These are phyloP conservation scores for Enteromius unitaeniatus DNA, from an alignment of 2,797 vertebrate genomes.

Conservation along the genomic window DNA sequence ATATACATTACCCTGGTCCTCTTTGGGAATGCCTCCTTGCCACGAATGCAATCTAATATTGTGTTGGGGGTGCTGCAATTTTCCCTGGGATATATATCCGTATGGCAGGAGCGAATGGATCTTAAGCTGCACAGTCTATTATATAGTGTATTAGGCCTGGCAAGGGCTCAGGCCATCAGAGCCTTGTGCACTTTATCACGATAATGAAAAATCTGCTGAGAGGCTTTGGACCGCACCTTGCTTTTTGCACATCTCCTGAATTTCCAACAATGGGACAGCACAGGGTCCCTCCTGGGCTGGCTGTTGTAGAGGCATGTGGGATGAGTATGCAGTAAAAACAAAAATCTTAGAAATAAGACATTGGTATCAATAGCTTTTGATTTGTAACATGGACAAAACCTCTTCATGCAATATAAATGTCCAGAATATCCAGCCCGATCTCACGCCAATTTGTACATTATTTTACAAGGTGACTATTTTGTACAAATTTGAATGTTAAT, in stretches of 20 bases:
- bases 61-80: constrained; percentile 54
- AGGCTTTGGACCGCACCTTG: constrained; percentile 40
- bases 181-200: constrained; percentile 59
- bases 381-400: background rate
- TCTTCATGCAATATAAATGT: background rate
- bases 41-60: constrained; percentile 55
- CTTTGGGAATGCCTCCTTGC: constrained; percentile 40
- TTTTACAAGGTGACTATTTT: too few relatives aligned
- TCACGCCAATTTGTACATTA: too few relatives aligned
- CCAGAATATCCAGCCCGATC: background rate
- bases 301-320: background rate
- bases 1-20: constrained; percentile 40
- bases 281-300: background rate
- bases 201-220: constrained; percentile 56
- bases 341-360: background rate
- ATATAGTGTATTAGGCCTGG: constrained; percentile 57
- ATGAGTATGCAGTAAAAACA: background rate
- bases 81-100: constrained; percentile 59
- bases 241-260: constrained; percentile 25
- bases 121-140: constrained; percentile 60
- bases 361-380: background rate
- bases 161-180: constrained; percentile 47
- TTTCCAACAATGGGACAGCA: constrained; percentile 13
- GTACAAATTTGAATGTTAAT: too few relatives aligned
- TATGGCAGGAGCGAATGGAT: constrained; percentile 56